Evolutionary conservation across 2,888 invertebrate species (phyloP), one percentile per base, ranked within the genome.

Genomic region (Strigamia crassipes): DNA sequence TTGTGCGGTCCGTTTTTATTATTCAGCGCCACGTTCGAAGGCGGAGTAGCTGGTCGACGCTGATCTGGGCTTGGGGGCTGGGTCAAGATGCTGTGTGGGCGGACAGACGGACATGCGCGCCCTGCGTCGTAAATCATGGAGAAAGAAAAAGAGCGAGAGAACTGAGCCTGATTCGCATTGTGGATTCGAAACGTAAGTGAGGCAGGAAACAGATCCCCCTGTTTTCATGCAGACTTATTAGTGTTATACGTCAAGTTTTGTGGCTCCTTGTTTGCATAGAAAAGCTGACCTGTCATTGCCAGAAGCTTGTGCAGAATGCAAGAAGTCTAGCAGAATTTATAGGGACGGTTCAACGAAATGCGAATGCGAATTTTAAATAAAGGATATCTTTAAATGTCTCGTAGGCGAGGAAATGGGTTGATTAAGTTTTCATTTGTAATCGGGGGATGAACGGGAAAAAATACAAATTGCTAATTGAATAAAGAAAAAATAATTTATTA

Each of bases 31-130:
- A 56, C 18, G 56, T 56, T 56, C 56, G 56, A 18, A 18, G 56
- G 56, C 56, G 56, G 56, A 56, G 56, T 56, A 56, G 56, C n/a
- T 18, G n/a, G 56, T 56, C 56, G 56, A 56, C 56, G 56, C 56
- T 56, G 56, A 56, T 56, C 56, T 18, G n/a, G 56, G 56, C 56
- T 56, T 56, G 56, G 56, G 56, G 56, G 56, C 56, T 56, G 56
- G 56, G 56, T 56, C 56, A 56, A 56, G 56, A 56, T 56, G 56
- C 56, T 56, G n/a, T 56, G 56, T 56, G 56, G 56, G 56, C 56
- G 56, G 56, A 56, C 56, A 56, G 56, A 56, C n/a, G 56, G 56
- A 56, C 56, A 56, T 56, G 56, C 15, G 56, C 56, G 56, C 18
- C 56, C 21, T 56, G 56, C 56, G 56, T 56, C 56, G 56, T 56